phyloP scores from a whole-genome alignment of 2,888 invertebrate genomes.

The Gisinianus flammeolus region DNA sequence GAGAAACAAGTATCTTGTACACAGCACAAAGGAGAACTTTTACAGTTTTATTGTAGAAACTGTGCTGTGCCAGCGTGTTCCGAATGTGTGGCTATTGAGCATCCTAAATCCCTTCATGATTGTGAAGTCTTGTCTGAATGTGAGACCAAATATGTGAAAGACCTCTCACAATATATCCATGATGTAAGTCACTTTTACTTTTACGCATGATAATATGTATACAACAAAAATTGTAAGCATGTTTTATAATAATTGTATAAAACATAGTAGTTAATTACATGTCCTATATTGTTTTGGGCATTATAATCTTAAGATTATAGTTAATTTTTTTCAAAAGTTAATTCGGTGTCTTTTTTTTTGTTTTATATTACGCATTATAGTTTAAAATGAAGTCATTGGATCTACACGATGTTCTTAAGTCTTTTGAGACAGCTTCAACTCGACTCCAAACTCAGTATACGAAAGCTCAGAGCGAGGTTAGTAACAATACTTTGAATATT shows the following conservation, averaged over 20 bases:
- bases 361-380: constrained; percentile 33
- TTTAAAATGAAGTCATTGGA: constrained; percentile 69
- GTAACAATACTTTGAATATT: constrained; percentile 32
- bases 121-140: constrained; percentile 85
- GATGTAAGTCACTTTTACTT: constrained; percentile 43
- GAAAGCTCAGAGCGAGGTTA: constrained; percentile 82
- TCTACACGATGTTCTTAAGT: constrained; percentile 82
- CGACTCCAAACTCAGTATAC: constrained; percentile 85
- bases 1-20: constrained; percentile 76
- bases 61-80: constrained; percentile 93
- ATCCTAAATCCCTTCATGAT: constrained; percentile 81
- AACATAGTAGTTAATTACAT: not conserved
- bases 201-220: not conserved
- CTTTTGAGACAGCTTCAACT: constrained; percentile 81
- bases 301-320: no score
- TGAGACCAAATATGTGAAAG: constrained; percentile 75
- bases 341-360: not conserved
- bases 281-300: no score
- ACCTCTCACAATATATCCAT: constrained; percentile 57
- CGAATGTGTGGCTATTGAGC: constrained; percentile 90
- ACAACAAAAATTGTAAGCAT: no score
- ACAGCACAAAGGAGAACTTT: constrained; percentile 85
- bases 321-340: no score
- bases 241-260: not conserved
- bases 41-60: constrained; percentile 93